Evolutionary conservation across 2,113 vertebrate species (phyloP), one percentile per base, ranked within the genome.

Genomic region (Paradoxurus hermaphroditus): DNA sequence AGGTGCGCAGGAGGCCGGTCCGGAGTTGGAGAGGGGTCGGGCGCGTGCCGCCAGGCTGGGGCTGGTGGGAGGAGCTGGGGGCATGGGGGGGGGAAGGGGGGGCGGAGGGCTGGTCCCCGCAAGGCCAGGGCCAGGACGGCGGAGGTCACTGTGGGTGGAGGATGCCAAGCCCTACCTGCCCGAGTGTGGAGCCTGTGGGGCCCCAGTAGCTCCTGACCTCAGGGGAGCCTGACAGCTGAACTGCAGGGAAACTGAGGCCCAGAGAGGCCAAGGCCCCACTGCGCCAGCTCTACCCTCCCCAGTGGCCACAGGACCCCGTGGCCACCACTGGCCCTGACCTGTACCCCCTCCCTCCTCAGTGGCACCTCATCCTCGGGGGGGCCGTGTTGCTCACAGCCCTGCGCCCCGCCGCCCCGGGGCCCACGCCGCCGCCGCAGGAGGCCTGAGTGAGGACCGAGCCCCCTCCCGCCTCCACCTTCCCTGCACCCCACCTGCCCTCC

Each of bases 331-430:
- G 34, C 91, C 83, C 97, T 98, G 98, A 98, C 95, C 90, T 53
- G 46, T 51, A 11, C 91, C 79, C 96, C 96, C 94, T 95, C 97
- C 97, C 97, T 98, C 93, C 94, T 94, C 99, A 99, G 99, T 99
- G 99, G 99, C 99, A 99, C 99, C 99, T 99, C 99, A 99, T 99
- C 99, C 98, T 99, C 97, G 99, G 99, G 99, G 99, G 99, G 96
- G 99, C 99, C 94, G 99, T 99, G 98, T 99, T 99, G 99, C 99
- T 99, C 99, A 99, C 99, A 98, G 99, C 98, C 98, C 98, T 98
- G 89, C 98, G 97, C 97, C 98, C 98, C 82, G 97, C 97, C 10
- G 96, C 97, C 95, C 97, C 96, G 39, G 97, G 96, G 97, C 95
- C 96, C 29, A 29, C 95, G 12, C 95, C 94, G 91, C 98, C 98